phyloP scores from a whole-genome alignment of 2,888 invertebrate genomes.

The Corythucha ciliata region DNA sequence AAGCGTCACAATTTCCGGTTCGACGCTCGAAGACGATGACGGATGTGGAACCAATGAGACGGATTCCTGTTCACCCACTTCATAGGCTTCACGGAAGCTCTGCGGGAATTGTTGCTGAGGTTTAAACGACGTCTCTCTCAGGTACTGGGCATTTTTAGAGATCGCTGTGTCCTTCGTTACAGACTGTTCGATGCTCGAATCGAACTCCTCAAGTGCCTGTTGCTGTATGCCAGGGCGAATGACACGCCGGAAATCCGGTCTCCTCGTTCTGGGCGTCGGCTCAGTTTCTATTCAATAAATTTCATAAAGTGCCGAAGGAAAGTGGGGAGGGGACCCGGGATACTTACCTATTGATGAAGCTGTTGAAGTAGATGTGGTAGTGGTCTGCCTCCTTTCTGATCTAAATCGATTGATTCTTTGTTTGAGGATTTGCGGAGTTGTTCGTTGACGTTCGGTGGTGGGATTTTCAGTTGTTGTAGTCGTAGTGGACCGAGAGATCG shows the following conservation, averaged over 20 bases:
- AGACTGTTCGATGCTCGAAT: constrained; percentile 26
- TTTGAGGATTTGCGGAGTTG: constrained; percentile 23
- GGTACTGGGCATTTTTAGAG: constrained; percentile 16
- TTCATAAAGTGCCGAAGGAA: too few relatives aligned
- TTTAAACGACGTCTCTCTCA: constrained; percentile 15
- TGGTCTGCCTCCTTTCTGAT: constrained; percentile 8
- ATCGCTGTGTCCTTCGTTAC: constrained; percentile 20
- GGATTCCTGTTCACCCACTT: neutral
- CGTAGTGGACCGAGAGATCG: constrained; percentile 22
- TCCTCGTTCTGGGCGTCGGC: constrained; percentile 27
- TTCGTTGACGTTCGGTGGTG: constrained; percentile 25
- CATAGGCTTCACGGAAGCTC: neutral
- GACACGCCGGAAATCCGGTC: constrained; percentile 25
- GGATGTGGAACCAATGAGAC: constrained; percentile 1
- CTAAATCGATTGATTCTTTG: constrained; percentile 27
- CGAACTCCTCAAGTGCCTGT: constrained; percentile 17
- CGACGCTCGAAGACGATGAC: neutral
- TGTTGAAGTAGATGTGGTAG: constrained; percentile 11
- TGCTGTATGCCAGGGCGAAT: constrained; percentile 1
- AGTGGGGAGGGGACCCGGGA: too few relatives aligned
- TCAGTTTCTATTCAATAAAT: too few relatives aligned
- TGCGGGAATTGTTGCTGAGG: neutral
- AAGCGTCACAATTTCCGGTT: neutral
- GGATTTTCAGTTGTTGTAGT: constrained; percentile 23
- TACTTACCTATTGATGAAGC: constrained; percentile 2